Percentiles rank a stretch among this genome's conserved stretches.
Evolutionary conservation across 2,888 invertebrate genomes (phyloP).

Genomic region (Dryobota labecula): DNA sequence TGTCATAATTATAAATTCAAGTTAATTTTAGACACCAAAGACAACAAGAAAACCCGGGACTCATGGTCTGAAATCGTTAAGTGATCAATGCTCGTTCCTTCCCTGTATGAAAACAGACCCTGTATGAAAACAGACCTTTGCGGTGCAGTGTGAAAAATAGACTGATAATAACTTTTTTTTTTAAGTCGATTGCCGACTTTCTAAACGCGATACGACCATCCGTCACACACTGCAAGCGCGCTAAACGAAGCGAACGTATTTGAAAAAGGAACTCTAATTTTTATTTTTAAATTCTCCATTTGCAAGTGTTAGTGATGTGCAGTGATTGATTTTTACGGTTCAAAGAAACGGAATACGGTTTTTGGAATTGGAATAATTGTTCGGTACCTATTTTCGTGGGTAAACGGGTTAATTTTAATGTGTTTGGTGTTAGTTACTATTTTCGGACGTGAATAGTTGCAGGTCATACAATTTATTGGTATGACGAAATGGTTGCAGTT

Average conservation of each 20-base stretch:
- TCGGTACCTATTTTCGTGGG: conserved; percentile 25
- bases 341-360: conserved; percentile 38
- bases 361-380: conserved; percentile 22
- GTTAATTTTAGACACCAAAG: background rate
- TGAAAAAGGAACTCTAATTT: conserved; percentile 39
- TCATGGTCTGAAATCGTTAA: background rate
- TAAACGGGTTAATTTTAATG: conserved; percentile 13
- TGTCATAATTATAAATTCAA: background rate
- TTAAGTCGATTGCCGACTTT: conserved; percentile 23
- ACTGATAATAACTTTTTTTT: background rate
- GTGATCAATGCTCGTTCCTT: no score
- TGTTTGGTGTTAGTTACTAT: conserved; percentile 26
- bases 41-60: background rate
- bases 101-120: no score
- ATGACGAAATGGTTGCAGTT: conserved; percentile 9
- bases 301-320: conserved; percentile 62
- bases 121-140: no score
- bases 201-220: conserved; percentile 22
- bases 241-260: conserved; percentile 63
- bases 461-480: conserved; percentile 26
- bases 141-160: background rate
- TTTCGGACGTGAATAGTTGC: conserved; percentile 23
- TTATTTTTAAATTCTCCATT: conserved; percentile 18
- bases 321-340: conserved; percentile 42
- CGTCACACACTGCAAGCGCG: conserved; percentile 56